phyloP scores from a whole-genome alignment of 2,113 vertebrate species.

The Crotalus viridis region DNA sequence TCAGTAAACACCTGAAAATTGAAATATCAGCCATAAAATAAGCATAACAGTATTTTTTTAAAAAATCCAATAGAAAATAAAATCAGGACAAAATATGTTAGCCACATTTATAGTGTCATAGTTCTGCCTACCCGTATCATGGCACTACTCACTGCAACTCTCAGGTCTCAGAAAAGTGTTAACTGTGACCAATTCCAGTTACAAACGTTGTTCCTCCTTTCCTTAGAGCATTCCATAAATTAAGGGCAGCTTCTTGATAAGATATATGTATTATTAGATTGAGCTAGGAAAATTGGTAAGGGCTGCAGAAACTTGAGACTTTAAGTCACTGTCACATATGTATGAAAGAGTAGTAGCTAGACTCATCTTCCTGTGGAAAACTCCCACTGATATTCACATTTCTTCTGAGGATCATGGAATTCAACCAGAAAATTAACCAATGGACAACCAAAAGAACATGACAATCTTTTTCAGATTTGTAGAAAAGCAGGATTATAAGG shows the following conservation, averaged over 20 bases:
- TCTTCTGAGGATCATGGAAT: background rate
- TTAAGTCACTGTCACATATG: background rate
- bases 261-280: background rate
- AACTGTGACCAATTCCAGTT: background rate
- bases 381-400: background rate
- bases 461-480: background rate
- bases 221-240: background rate
- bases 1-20: background rate
- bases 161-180: background rate
- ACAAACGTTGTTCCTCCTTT: background rate
- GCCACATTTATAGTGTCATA: background rate
- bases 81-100: background rate
- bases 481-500: background rate
- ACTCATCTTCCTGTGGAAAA: background rate
- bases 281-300: background rate
- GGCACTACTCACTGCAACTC: background rate
- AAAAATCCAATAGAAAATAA: background rate
- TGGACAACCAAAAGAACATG: background rate
- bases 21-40: background rate
- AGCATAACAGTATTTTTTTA: background rate
- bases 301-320: background rate
- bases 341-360: background rate
- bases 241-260: background rate
- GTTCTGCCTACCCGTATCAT: background rate
- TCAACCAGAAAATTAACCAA: background rate